Conservation (phyloP, 1,140 invertebrate species). For the Drosophila pectinifera region DNA sequence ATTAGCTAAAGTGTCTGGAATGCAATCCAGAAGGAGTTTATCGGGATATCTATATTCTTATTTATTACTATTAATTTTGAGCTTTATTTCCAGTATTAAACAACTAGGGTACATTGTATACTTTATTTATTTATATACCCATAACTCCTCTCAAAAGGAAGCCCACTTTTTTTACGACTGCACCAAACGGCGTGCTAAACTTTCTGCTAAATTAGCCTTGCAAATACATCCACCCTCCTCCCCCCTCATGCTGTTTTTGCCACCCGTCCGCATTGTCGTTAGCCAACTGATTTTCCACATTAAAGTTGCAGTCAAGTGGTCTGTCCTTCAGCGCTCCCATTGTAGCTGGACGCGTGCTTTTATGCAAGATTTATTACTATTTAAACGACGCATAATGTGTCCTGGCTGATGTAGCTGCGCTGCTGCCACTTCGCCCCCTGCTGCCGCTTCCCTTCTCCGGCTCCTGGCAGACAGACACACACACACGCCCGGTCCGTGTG, state of each 20-base stretch:
- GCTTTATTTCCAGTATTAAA: no score
- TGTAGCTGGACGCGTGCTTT: conserved; percentile 64
- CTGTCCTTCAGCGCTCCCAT: conserved; percentile 15
- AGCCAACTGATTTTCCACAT: conserved; percentile 78
- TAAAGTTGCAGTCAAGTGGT: conserved; percentile 73
- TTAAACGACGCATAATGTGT: conserved; percentile 82
- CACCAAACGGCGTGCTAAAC: conserved; percentile 32
- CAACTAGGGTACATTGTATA: not conserved
- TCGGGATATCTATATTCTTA: no score
- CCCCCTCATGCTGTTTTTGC: conserved; percentile 28
- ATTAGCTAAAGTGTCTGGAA: not conserved
- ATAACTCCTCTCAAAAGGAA: not conserved
- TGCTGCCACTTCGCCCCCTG: conserved; percentile 10
- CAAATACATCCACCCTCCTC: conserved; percentile 43
- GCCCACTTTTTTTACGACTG: conserved; percentile 1
- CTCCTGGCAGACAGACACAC: conserved; percentile 50
- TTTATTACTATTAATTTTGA: no score
- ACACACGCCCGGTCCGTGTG: conserved; percentile 17
- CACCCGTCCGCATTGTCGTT: conserved; percentile 46
- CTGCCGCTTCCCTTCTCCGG: conserved; percentile 29
- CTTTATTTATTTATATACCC: not conserved
- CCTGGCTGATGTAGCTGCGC: conserved; percentile 54
- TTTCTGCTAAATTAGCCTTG: conserved; percentile 78
- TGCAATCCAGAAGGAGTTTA: not conserved
- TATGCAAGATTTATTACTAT: conserved; percentile 83